A percentile compares a stretch with the other conserved stretches of the same genome.
These are phyloP conservation scores for Microtus ochrogaster DNA, from an alignment of 2,113 vertebrate species.

Conservation along the genomic window DNA sequence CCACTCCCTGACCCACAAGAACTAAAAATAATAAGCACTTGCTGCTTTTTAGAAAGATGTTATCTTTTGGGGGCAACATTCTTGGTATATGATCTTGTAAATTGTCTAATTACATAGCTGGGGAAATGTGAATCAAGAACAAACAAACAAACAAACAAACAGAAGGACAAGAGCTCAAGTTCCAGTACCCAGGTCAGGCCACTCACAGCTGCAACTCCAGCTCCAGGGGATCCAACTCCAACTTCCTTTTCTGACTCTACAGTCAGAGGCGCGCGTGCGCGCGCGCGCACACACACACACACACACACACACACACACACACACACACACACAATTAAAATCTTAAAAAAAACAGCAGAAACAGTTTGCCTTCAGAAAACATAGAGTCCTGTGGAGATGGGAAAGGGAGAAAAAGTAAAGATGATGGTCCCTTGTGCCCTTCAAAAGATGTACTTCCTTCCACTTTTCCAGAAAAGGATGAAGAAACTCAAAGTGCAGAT, in stretches of 20 bases:
- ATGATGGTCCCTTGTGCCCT: fast-evolving
- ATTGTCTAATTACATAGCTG: not conserved
- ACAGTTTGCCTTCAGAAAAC: not conserved
- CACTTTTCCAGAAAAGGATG: not conserved
- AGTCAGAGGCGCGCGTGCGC: fast-evolving
- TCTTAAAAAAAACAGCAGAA: not conserved
- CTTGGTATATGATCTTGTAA: not conserved
- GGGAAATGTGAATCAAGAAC: not conserved
- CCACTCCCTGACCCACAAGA: not conserved
- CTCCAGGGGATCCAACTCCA: not conserved
- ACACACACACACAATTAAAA: not conserved
- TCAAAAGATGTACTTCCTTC: not conserved
- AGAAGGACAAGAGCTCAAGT: not conserved
- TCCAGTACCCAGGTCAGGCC: not conserved
- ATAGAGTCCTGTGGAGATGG: fast-evolving
- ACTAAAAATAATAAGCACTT: not conserved
- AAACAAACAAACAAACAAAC: not conserved
- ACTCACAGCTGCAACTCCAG: not conserved
- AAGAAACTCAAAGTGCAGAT: not conserved
- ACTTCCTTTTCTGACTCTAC: not conserved
- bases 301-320: not conserved
- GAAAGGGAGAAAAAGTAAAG: not conserved
- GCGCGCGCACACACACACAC: not conserved
- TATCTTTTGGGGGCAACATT: not conserved
- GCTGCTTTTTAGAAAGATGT: not conserved